phyloP scores from a whole-genome alignment of 2,113 vertebrate genomes.

The Leucopsar rothschildi region DNA sequence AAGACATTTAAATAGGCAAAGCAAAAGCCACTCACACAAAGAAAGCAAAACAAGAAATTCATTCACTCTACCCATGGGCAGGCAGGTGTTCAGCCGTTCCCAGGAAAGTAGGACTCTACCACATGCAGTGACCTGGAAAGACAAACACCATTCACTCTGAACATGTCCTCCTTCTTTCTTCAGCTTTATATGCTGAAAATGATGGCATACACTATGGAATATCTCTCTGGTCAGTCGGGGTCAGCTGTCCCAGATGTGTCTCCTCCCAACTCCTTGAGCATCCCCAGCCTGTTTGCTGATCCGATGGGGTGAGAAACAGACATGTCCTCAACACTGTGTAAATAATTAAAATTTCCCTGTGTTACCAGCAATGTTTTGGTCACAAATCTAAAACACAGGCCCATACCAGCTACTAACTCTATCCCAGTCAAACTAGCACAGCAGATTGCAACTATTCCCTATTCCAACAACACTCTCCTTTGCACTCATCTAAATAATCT shows the following conservation, averaged over 20 bases:
- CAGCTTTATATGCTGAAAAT: background rate
- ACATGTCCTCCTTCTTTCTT: background rate
- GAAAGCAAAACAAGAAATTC: background rate
- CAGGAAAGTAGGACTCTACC: background rate
- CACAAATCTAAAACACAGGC: background rate
- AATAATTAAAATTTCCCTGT: background rate
- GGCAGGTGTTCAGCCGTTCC: background rate
- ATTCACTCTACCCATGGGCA: background rate
- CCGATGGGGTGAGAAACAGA: rapidly evolving
- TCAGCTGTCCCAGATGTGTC: background rate
- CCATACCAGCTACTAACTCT: background rate
- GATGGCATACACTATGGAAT: background rate
- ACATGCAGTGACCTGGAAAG: background rate
- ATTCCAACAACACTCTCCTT: background rate
- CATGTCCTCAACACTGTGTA: background rate
- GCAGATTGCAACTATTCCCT: background rate
- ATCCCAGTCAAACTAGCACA: background rate
- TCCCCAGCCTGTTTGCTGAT: background rate
- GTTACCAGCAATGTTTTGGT: background rate
- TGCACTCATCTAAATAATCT: background rate
- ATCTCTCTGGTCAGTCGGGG: background rate
- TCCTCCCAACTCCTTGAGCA: background rate
- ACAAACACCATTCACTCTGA: background rate
- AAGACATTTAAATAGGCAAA: background rate
- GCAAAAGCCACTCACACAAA: background rate